A percentile compares a stretch with the other conserved stretches of the same genome.
Evolutionary conservation across 2,113 vertebrate genomes (phyloP).

Genomic region (Felis catus): DNA sequence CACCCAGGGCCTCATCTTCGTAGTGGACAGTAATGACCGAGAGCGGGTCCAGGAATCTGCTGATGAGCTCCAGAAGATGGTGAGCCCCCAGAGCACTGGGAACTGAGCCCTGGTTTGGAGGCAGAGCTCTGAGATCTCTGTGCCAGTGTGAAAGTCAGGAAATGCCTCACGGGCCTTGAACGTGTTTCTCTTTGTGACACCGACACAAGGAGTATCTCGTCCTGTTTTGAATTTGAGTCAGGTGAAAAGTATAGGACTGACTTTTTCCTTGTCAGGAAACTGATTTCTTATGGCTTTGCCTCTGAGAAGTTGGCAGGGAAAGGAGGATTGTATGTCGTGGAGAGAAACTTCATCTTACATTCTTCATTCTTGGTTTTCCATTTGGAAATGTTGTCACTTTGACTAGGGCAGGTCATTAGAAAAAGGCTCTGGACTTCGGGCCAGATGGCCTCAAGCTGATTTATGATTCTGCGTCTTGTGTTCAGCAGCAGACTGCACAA

Average conservation of each 20-base stretch:
- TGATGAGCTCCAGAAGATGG: conserved; percentile 95
- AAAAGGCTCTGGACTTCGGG: not conserved
- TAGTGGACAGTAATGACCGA: conserved; percentile 96
- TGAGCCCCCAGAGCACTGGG: conserved; percentile 70
- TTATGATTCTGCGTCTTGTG: not conserved
- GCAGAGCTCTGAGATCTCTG: not conserved
- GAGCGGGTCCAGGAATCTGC: conserved; percentile 93
- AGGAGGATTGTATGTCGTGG: not conserved
- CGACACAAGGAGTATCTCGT: not conserved
- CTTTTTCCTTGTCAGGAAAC: not conserved
- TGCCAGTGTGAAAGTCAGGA: not conserved
- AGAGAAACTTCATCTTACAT: not conserved
- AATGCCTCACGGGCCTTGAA: not conserved
- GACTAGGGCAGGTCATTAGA: not conserved
- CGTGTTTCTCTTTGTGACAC: not conserved
- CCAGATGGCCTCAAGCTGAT: not conserved
- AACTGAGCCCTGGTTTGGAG: not conserved
- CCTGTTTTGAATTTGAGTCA: not conserved
- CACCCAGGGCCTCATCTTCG: conserved; percentile 93
- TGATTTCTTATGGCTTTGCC: not conserved
- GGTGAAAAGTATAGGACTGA: not conserved
- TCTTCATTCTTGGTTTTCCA: not conserved
- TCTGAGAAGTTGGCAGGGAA: not conserved
- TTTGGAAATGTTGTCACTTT: conserved; percentile 5
- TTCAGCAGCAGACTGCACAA: not conserved